Conservation (phyloP, 2,888 invertebrate genomes). For the Nemotelus nigrinus region DNA sequence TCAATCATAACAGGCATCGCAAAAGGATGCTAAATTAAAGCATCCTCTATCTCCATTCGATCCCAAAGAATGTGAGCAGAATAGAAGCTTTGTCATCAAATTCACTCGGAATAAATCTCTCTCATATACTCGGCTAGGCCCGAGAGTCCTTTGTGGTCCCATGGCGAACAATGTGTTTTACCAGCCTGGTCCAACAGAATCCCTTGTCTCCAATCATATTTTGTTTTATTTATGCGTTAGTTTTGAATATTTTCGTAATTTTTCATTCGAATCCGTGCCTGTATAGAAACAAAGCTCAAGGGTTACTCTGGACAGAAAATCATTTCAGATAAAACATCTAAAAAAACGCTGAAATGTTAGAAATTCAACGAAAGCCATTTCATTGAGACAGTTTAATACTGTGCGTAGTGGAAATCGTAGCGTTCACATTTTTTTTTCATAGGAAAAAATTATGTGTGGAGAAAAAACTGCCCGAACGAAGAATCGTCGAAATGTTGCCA, state of each 20-base stretch:
- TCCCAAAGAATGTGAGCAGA: background rate
- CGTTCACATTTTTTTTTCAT: slow-evolving; percentile 13
- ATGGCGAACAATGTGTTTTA: slow-evolving; percentile 3
- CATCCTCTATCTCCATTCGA: slow-evolving; percentile 1
- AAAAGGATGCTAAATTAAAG: background rate
- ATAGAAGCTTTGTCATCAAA: background rate
- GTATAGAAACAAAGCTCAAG: background rate
- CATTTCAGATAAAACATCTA: background rate
- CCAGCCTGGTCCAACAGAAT: slow-evolving; percentile 10
- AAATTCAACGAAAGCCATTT: slow-evolving; percentile 4
- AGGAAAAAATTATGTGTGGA: background rate
- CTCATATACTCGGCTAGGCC: background rate
- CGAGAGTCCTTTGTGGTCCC: background rate
- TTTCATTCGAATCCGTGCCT: slow-evolving; percentile 42
- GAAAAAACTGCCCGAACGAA: background rate
- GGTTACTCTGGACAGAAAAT: background rate
- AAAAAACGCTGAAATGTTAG: slow-evolving; percentile 6
- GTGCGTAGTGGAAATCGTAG: background rate
- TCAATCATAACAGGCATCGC: too few species aligned
- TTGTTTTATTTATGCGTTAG: slow-evolving; percentile 40
- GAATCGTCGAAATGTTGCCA: slow-evolving; percentile 38
- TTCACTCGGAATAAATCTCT: background rate
- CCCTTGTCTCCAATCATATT: slow-evolving; percentile 41
- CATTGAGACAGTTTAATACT: background rate
- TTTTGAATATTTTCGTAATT: slow-evolving; percentile 50